Base-by-base conservation (phyloP, 2,113 vertebrate species). In the Strigops habroptila region DNA sequence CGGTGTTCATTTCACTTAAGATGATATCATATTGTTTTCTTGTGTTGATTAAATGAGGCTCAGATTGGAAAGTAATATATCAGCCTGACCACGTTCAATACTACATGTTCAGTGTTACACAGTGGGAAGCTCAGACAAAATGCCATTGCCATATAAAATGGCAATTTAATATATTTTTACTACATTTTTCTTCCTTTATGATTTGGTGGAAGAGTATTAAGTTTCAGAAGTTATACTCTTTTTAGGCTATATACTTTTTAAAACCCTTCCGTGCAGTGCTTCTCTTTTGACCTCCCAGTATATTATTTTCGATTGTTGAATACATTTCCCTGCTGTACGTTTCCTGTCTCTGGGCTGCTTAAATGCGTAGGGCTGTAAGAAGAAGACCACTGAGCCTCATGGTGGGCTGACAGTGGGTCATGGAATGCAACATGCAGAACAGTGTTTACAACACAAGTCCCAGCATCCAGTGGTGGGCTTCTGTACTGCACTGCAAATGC, bases 351-450 rank as follows among this genome's bases (percentile, higher is more conserved):
- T 27, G 48, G 41, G 18, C 73, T 91, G 19, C 51, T 48, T 37
- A 46, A 39, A 22, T 12, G 14, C 1, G 0, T 5, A 14, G 11
- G 51, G 14, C 44, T 75, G 33, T 31, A 41, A 51, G 82, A 52
- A 83, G 46, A 46, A 59, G 62, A 18, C 9, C n/a, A 18, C 16
- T 30, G 35, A 35, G 18, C 37, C 44, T 33, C 31, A 1, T 31
- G 39, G 19, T 65, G 46, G 14, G 10, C 33, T 33, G 24, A 1
- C 31, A 44, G 23, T 55, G 46, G 7, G 12, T 33, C 33, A 0
- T 41, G 51, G 41, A 12, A 4, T 63, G 14, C 62, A 30, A 33
- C 15, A 12, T 0, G 0, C 60, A 37, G 22, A 70, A 11, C 37
- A 81, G 21, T 5, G 0, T 44, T 44, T 16, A 5, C 39, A 60